phyloP scores from a whole-genome alignment of 2,888 invertebrate genomes.

The Pammene fasciana region DNA sequence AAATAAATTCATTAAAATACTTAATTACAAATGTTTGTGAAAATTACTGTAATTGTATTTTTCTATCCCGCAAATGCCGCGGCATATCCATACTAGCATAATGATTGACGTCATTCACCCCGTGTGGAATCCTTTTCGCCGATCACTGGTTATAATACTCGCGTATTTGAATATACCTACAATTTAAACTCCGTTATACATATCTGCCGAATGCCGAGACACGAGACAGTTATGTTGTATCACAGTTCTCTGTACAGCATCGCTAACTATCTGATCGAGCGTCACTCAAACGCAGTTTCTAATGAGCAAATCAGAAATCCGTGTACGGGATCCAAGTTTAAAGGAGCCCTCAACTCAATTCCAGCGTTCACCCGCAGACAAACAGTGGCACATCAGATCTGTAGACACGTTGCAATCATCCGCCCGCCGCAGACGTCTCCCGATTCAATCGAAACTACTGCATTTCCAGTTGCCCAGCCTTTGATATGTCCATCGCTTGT shows the following conservation, averaged over 20 bases:
- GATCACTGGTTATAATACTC: no score
- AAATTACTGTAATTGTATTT: no score
- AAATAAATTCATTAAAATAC: no score
- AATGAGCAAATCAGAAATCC: constrained; percentile 27
- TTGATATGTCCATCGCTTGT: constrained; percentile 83
- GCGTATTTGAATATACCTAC: no score
- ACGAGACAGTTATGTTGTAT: no score
- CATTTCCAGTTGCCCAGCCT: constrained; percentile 78
- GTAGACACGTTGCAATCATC: constrained; percentile 79
- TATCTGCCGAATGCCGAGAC: no score
- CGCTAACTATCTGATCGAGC: not conserved
- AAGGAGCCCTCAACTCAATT: constrained; percentile 40
- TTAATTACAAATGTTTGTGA: no score
- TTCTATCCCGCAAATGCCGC: no score
- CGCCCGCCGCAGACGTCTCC: constrained; percentile 76
- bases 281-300: constrained; percentile 24
- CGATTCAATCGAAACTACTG: constrained; percentile 81
- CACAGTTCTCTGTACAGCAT: not conserved
- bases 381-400: constrained; percentile 63
- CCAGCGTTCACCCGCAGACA: constrained; percentile 54
- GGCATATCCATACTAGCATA: no score
- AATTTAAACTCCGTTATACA: no score
- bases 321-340: constrained; percentile 13
- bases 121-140: no score
- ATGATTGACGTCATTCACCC: no score